These are phyloP conservation scores for Chydorus sphaericus DNA, from an alignment of 2,888 invertebrate species.

Conservation along the genomic window DNA sequence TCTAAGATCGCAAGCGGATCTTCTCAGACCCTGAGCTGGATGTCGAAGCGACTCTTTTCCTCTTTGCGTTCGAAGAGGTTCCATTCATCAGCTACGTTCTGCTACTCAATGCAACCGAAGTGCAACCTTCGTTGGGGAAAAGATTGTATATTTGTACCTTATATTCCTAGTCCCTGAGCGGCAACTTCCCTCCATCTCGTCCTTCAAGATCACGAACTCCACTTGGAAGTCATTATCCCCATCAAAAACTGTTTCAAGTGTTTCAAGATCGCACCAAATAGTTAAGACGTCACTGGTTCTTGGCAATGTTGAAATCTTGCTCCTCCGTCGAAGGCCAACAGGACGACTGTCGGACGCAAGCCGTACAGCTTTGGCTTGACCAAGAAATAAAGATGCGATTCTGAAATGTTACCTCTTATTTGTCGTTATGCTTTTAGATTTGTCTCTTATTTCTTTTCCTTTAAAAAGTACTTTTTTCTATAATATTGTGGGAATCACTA, in stretches of 20 bases:
- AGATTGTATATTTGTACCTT: not conserved
- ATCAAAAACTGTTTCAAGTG: not conserved
- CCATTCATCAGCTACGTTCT: not conserved
- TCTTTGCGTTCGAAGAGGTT: not conserved
- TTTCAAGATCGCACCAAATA: not conserved
- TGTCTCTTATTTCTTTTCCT: too few relatives aligned
- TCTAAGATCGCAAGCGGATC: too few relatives aligned
- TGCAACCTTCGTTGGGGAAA: not conserved
- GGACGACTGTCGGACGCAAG: not conserved
- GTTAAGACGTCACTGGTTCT: not conserved
- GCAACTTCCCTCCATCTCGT: not conserved
- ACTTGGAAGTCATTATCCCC: too few relatives aligned
- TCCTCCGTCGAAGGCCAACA: not conserved
- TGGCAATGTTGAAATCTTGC: not conserved
- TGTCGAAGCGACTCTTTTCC: too few relatives aligned
- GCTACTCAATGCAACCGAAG: not conserved
- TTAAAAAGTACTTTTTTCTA: too few relatives aligned
- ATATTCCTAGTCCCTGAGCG: not conserved
- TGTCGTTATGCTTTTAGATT: too few relatives aligned
- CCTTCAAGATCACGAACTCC: not conserved
- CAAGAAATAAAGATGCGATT: too few relatives aligned
- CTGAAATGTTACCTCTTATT: too few relatives aligned
- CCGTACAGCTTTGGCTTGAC: not conserved
- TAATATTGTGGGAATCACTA: too few relatives aligned
- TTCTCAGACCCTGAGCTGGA: too few relatives aligned